Percentiles rank a stretch among this genome's conserved stretches.
Evolutionary conservation across 2,797 vertebrate genomes (phyloP).

Genomic region (Chelmon rostratus): DNA sequence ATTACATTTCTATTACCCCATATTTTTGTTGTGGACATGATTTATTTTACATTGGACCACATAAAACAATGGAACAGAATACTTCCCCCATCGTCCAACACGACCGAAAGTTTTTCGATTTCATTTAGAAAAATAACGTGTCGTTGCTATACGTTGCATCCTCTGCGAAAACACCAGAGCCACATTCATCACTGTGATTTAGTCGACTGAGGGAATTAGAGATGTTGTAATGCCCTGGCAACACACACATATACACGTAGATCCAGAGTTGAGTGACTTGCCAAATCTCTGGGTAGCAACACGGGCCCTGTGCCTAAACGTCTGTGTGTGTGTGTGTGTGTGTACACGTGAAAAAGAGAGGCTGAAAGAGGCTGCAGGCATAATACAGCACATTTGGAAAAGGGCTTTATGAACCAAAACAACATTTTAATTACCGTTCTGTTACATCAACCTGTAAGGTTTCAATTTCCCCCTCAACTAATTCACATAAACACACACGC

Average conservation of each 20-base stretch:
- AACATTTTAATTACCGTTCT: conserved; percentile 59
- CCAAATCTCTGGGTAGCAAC: conserved; percentile 70
- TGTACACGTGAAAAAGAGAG: not conserved
- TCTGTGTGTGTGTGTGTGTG: conserved; percentile 25
- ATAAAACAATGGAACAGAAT: not conserved
- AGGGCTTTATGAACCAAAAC: conserved; percentile 52
- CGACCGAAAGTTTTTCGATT: conserved; percentile 1
- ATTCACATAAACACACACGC: conserved; percentile 20
- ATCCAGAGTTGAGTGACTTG: conserved; percentile 60
- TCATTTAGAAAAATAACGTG: conserved; percentile 24
- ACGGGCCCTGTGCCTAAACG: conserved; percentile 51
- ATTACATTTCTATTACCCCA: conserved; percentile 32
- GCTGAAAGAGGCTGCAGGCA: conserved; percentile 28
- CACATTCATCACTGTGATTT: conserved; percentile 49
- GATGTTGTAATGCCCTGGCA: conserved; percentile 79
- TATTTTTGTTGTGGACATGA: conserved; percentile 20
- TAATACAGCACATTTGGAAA: conserved; percentile 62
- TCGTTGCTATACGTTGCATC: not conserved
- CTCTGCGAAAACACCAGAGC: conserved; percentile 19
- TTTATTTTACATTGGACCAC: conserved; percentile 18
- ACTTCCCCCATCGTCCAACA: not conserved
- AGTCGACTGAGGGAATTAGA: conserved; percentile 61
- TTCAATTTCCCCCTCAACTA: conserved; percentile 19
- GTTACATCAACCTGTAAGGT: conserved; percentile 58
- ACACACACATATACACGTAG: conserved; percentile 51